These are phyloP conservation scores for Pipistrellus kuhlii DNA, from an alignment of 2,797 vertebrate genomes.

Conservation along the genomic window DNA sequence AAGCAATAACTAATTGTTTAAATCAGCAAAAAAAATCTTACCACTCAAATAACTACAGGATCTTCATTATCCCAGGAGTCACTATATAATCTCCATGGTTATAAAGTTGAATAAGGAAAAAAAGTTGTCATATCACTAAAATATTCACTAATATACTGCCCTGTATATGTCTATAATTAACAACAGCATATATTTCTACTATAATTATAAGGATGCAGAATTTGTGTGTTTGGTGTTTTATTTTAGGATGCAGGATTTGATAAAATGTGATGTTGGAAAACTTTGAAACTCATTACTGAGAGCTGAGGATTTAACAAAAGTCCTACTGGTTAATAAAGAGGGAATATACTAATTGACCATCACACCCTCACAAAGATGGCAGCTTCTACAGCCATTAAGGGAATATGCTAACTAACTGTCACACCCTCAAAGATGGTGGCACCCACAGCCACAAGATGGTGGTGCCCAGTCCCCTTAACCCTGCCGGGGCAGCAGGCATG, in stretches of 20 bases:
- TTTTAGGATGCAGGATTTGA: not conserved
- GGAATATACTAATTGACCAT: too few relatives aligned
- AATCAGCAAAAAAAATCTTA: conserved; percentile 18
- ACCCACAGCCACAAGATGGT: too few relatives aligned
- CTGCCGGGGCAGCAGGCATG: too few relatives aligned
- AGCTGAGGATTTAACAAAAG: not conserved
- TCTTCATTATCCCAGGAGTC: conserved; percentile 13
- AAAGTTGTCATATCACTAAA: not conserved
- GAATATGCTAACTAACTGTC: too few relatives aligned
- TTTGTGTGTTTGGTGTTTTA: not conserved
- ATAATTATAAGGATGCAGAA: not conserved
- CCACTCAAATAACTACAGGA: conserved; percentile 15
- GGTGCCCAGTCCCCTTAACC: too few relatives aligned
- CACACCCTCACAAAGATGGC: too few relatives aligned
- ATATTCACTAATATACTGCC: not conserved
- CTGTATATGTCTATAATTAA: conserved; percentile 41
- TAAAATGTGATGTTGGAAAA: conserved; percentile 47
- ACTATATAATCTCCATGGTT: not conserved
- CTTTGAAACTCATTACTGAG: not conserved
- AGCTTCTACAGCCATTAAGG: too few relatives aligned
- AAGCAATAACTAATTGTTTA: conserved; percentile 33
- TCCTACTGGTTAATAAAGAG: not conserved
- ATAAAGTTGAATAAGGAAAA: conserved; percentile 31
- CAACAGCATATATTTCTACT: conserved; percentile 21
- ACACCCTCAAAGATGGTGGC: too few relatives aligned